phyloP scores from a whole-genome alignment of 2,113 vertebrate genomes.

The Bungarus multicinctus region DNA sequence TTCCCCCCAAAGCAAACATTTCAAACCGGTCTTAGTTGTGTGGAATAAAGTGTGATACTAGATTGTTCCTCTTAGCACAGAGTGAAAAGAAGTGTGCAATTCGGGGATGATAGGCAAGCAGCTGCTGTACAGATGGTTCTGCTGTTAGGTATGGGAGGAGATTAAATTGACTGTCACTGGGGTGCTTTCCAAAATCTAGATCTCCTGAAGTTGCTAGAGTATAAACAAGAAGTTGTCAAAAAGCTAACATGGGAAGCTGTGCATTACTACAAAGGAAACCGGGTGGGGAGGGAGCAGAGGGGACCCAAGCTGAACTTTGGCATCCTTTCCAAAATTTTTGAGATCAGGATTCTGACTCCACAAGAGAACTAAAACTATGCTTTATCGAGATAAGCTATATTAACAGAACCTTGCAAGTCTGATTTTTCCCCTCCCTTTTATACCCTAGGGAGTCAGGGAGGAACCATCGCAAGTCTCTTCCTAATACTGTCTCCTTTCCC shows the following conservation, averaged over 20 bases:
- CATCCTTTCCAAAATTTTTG: not conserved
- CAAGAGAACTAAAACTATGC: not conserved
- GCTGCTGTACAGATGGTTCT: not conserved
- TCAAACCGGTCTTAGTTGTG: not conserved
- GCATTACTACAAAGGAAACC: not conserved
- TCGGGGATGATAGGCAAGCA: not conserved
- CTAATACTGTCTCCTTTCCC: not conserved
- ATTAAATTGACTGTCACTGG: not conserved
- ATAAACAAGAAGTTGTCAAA: not conserved
- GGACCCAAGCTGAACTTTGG: not conserved
- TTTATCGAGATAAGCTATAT: not conserved
- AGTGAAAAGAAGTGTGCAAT: not conserved
- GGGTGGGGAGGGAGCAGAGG: accelerated
- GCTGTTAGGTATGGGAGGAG: not conserved
- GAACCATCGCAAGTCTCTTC: not conserved
- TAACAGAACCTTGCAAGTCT: not conserved
- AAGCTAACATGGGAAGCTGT: not conserved
- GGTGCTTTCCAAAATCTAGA: not conserved
- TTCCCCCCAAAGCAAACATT: not conserved
- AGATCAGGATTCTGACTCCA: not conserved
- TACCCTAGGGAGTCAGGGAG: not conserved
- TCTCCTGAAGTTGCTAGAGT: not conserved
- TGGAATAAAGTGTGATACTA: not conserved
- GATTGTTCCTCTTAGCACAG: not conserved
- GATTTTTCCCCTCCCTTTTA: not conserved